These are phyloP conservation scores for Camponotus pennsylvanicus DNA, from an alignment of 1,140 invertebrate species.

Conservation along the genomic window DNA sequence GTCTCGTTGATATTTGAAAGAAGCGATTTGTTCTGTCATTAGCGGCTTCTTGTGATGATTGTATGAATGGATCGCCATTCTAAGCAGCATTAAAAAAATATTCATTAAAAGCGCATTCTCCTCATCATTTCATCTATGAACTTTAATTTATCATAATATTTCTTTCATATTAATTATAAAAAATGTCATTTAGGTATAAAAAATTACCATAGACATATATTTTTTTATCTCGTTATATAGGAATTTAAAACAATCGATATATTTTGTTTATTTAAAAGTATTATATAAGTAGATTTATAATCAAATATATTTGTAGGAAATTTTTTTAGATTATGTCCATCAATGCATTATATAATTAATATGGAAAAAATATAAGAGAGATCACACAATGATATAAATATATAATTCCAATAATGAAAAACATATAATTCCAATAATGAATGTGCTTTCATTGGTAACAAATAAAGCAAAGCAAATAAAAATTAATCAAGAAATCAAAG, in stretches of 20 bases:
- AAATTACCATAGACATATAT: not conserved
- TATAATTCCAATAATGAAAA: conserved; percentile 28
- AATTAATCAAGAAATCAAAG: no score
- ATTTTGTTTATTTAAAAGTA: not conserved
- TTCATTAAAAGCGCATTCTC: not conserved
- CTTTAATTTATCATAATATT: not conserved
- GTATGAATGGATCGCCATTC: not conserved
- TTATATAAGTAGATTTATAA: not conserved
- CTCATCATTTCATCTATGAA: conserved; percentile 44
- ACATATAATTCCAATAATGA: conserved; percentile 17
- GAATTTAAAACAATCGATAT: not conserved
- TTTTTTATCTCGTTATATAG: not conserved
- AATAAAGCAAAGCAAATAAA: conserved; percentile 20
- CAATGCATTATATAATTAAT: conserved; percentile 6
- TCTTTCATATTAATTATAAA: conserved; percentile 14
- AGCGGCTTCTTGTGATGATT: not conserved
- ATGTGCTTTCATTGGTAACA: not conserved
- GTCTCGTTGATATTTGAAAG: conserved; percentile 4
- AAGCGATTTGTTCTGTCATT: not conserved
- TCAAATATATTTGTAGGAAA: conserved; percentile 11
- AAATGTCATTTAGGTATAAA: not conserved
- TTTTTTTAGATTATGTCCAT: conserved; percentile 1
- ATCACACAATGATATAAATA: not conserved
- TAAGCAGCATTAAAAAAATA: conserved; percentile 8
- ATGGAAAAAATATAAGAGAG: not conserved